These are phyloP conservation scores for Drosophila saltans DNA, from an alignment of 1,140 invertebrate species.

Conservation along the genomic window DNA sequence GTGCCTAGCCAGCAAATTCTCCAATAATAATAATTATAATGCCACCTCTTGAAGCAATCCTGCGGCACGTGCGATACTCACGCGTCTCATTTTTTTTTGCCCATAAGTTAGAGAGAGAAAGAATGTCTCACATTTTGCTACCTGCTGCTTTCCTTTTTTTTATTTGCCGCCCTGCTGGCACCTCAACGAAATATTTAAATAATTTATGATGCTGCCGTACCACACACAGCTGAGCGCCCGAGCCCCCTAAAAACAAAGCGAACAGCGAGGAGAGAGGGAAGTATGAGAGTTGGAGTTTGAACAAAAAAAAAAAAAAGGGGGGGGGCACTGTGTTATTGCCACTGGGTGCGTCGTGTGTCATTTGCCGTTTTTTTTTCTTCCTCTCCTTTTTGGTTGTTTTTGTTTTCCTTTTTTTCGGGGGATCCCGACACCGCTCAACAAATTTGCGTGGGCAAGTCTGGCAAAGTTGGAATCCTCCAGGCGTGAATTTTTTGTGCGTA, in stretches of 20 bases:
- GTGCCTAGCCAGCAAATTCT: neutral
- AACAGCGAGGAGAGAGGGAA: slow-evolving; percentile 13
- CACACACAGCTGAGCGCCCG: slow-evolving; percentile 64
- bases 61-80: slow-evolving; percentile 60
- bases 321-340: neutral
- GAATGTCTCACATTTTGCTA: slow-evolving; percentile 44
- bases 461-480: slow-evolving; percentile 41
- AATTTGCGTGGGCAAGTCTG: slow-evolving; percentile 64
- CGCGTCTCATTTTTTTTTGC: slow-evolving; percentile 39
- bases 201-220: slow-evolving; percentile 71
- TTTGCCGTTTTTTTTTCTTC: slow-evolving; percentile 28
- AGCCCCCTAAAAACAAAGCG: neutral
- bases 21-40: neutral
- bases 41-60: slow-evolving; percentile 18
- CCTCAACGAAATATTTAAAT: slow-evolving; percentile 68
- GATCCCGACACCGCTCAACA: slow-evolving; percentile 32
- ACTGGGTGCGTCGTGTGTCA: slow-evolving; percentile 5
- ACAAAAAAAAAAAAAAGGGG: neutral
- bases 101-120: slow-evolving; percentile 31
- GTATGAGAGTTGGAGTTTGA: neutral
- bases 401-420: slow-evolving; percentile 21
- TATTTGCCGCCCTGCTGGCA: slow-evolving; percentile 36
- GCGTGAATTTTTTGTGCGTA: slow-evolving; percentile 14
- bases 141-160: slow-evolving; percentile 24
- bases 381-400: neutral